Conservation (phyloP, 2,797 vertebrate genomes). For the Limosa lapponica region DNA sequence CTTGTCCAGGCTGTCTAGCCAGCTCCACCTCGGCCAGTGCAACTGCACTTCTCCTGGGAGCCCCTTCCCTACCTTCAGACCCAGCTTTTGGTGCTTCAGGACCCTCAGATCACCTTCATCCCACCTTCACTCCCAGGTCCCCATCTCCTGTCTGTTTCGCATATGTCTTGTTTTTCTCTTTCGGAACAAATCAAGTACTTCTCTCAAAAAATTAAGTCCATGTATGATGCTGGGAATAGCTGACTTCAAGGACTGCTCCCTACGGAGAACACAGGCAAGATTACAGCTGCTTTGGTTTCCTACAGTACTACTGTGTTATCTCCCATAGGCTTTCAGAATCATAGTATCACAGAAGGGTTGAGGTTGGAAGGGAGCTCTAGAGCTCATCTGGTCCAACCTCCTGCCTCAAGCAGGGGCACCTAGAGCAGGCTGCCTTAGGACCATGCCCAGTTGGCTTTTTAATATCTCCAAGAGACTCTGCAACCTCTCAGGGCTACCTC, state of each 20-base stretch:
- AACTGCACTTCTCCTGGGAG: background rate
- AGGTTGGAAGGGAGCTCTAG: background rate
- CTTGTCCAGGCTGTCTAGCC: background rate
- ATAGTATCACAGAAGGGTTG: background rate
- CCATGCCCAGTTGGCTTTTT: background rate
- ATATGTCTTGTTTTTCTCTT: background rate
- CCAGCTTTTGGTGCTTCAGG: background rate
- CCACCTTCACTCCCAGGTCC: background rate
- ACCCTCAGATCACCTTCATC: background rate
- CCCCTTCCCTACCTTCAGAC: background rate
- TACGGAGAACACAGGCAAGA: background rate
- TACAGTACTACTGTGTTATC: background rate
- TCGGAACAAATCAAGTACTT: background rate
- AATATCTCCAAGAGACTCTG: background rate
- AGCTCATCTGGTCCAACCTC: background rate
- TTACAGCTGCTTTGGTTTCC: background rate
- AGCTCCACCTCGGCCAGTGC: background rate
- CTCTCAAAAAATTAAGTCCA: background rate
- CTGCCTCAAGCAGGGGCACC: background rate
- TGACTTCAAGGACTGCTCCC: background rate
- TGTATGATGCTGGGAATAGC: background rate
- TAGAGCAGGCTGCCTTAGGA: background rate
- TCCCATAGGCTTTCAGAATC: background rate
- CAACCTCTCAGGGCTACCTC: background rate
- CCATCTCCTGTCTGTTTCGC: accelerated